These are phyloP conservation scores for Drosophila testacea DNA, from an alignment of 2,888 invertebrate genomes.

Conservation along the genomic window DNA sequence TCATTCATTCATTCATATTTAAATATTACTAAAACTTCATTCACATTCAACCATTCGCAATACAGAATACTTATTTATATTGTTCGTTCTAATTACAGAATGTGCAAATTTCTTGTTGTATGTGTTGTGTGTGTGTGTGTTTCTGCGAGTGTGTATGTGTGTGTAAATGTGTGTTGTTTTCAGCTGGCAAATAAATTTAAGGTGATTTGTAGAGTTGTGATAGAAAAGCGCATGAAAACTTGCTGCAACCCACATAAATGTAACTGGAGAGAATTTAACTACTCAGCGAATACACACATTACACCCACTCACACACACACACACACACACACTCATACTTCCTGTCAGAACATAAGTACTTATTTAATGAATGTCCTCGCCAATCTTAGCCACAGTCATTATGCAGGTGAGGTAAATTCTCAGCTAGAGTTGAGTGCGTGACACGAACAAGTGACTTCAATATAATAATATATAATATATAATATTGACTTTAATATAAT, in stretches of 20 bases:
- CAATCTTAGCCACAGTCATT: slow-evolving; percentile 32
- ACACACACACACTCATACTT: slow-evolving; percentile 6
- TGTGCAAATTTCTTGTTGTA: slow-evolving; percentile 24
- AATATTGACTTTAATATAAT: neutral
- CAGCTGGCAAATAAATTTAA: slow-evolving; percentile 65
- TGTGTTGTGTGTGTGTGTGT: slow-evolving; percentile 6
- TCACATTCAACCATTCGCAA: slow-evolving; percentile 5
- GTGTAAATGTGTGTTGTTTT: slow-evolving; percentile 26
- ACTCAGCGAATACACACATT: slow-evolving; percentile 51
- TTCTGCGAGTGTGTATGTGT: slow-evolving; percentile 21
- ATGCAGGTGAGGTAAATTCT: slow-evolving; percentile 14
- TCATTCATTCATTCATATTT: neutral
- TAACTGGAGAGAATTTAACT: slow-evolving; percentile 60
- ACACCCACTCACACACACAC: slow-evolving; percentile 11
- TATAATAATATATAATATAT: neutral
- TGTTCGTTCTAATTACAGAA: slow-evolving; percentile 53
- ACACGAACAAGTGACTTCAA: slow-evolving; percentile 2
- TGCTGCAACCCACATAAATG: slow-evolving; percentile 51
- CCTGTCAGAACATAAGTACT: slow-evolving; percentile 15
- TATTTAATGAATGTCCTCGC: slow-evolving; percentile 57
- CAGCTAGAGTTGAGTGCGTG: slow-evolving; percentile 15
- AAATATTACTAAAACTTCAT: neutral
- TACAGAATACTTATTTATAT: neutral
- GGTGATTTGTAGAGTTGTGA: slow-evolving; percentile 68
- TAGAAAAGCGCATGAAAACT: slow-evolving; percentile 60